phyloP scores from a whole-genome alignment of 2,113 vertebrate genomes.

The Anthoscopus minutus region DNA sequence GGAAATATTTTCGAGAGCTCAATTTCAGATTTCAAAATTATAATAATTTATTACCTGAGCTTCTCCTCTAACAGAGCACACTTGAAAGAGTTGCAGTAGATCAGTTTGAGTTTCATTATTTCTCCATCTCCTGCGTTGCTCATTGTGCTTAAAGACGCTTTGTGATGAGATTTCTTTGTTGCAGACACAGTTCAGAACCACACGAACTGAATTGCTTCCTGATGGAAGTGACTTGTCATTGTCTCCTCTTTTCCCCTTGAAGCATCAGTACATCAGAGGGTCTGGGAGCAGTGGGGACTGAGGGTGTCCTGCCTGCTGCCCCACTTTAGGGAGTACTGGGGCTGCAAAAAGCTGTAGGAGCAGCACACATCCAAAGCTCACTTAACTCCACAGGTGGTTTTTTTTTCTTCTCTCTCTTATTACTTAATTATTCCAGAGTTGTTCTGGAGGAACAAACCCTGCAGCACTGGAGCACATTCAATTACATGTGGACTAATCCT shows the following conservation, averaged over 20 bases:
- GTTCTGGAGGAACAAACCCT: neutral
- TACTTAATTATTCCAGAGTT: neutral
- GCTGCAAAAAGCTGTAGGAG: neutral
- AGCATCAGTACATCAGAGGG: neutral
- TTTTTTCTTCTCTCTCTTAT: neutral
- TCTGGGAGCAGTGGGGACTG: neutral
- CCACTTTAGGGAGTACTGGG: neutral
- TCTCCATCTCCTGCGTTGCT: neutral
- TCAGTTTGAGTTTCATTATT: neutral
- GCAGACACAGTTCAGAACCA: neutral
- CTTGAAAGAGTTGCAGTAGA: neutral
- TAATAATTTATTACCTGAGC: neutral
- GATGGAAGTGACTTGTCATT: neutral
- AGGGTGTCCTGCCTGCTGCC: neutral
- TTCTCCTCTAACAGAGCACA: neutral
- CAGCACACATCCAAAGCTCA: neutral
- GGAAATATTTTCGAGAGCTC: neutral
- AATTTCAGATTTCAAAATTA: neutral
- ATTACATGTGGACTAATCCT: neutral
- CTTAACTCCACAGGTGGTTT: neutral
- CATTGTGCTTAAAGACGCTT: neutral
- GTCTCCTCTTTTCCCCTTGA: neutral
- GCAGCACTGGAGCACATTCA: neutral
- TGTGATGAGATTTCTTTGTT: neutral
- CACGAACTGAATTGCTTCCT: neutral